Evolutionary conservation across 2,113 vertebrate species (phyloP), one percentile per base, ranked within the genome.

Genomic region (Nymphicus hollandicus): DNA sequence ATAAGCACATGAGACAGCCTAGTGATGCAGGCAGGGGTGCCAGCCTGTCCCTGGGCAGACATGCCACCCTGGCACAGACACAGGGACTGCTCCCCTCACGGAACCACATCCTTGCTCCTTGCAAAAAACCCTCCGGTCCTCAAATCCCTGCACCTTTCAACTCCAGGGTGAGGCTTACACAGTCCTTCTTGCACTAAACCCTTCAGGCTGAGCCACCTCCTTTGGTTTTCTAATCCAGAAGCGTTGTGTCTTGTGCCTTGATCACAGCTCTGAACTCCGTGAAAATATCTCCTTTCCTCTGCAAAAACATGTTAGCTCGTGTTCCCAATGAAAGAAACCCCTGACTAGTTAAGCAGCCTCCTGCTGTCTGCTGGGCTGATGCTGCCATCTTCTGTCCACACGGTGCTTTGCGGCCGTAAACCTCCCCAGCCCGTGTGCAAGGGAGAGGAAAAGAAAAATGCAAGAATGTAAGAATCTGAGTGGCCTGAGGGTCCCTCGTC

Each of bases 301-400:
- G 23, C 17, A 33, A 46, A 71, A n/a, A 6, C 15, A 1, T 7
- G 0, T 4, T 0, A 6, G 6, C 6, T 0, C 5, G 6, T 6
- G 4, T 9, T 91, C 23, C 52, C n/a, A 7, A 0, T 14, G 6
- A 3, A 22, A 41, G 37, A 6, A 58, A 33, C 8, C 19, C 39
- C 20, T 2, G 2, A 2, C 18, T 2, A 2, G 12, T 1, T 13
- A 17, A 52, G 71, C 65, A 7, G 15, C 23, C 0, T 0, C 9
- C 11, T 50, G 56, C 69, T 17, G 47, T 89, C 56, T 76, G 18
- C 76, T 47, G 90, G 50, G 77, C 93, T 84, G 80, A 46, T 96
- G 94, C 90, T 96, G 96, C 96, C 96, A 97, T 74, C 96, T 96
- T 8, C 96, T 95, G 96, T 20, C 70, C 65, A 15, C 4, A 43